Conservation (phyloP, 2,888 invertebrate species). For the Andricus curvator region DNA sequence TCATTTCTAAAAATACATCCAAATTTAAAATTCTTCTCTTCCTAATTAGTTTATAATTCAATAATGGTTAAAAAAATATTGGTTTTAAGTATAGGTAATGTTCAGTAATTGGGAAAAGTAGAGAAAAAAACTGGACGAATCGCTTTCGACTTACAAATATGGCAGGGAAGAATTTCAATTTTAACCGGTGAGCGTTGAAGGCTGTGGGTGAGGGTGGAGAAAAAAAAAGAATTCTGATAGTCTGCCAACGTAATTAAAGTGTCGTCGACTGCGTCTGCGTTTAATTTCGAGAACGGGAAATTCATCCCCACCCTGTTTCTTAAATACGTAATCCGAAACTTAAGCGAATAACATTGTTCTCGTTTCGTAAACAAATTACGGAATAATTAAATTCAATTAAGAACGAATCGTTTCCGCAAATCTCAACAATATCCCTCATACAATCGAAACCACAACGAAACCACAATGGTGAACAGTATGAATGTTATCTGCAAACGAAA, state of each 20-base stretch:
- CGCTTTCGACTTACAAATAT: conserved; percentile 54
- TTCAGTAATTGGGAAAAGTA: background rate
- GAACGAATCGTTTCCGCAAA: conserved; percentile 30
- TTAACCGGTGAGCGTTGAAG: conserved; percentile 40
- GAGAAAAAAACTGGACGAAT: conserved; percentile 11
- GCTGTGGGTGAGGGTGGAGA: conserved; percentile 20
- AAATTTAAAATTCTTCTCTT: background rate
- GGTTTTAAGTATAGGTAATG: background rate
- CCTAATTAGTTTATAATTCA: background rate
- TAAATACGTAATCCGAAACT: conserved; percentile 36
- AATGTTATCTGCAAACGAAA: conserved; percentile 7
- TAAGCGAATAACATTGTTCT: conserved; percentile 34
- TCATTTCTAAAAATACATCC: too few species aligned
- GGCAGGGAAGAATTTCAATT: conserved; percentile 53
- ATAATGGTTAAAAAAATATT: background rate
- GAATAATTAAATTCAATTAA: conserved; percentile 39
- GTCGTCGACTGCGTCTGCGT: conserved; percentile 7
- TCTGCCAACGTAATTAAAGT: conserved; percentile 52
- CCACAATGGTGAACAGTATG: conserved; percentile 4
- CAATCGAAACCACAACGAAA: conserved; percentile 30
- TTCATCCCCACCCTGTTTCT: conserved; percentile 31
- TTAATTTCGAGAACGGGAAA: conserved; percentile 35
- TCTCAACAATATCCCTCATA: conserved; percentile 26
- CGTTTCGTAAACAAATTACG: conserved; percentile 24
- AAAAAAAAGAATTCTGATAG: conserved; percentile 49